Conservation (phyloP, 2,113 vertebrate species). For the Bungarus multicinctus region DNA sequence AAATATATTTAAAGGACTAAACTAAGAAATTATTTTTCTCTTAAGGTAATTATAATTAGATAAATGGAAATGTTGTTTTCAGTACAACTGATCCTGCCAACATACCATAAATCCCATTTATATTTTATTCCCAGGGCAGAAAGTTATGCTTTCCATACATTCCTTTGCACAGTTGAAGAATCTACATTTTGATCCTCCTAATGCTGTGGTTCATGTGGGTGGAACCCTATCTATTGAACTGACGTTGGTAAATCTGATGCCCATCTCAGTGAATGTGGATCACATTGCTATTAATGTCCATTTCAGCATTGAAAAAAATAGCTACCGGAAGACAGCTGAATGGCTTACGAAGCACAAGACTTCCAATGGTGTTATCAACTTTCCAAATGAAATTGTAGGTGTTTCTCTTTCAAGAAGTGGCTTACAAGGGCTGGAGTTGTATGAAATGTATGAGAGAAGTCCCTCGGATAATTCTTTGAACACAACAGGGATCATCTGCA, state of each 20-base stretch:
- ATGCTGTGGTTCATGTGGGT: constrained; percentile 86
- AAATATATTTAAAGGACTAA: neutral
- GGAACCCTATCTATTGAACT: constrained; percentile 83
- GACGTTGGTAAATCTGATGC: constrained; percentile 85
- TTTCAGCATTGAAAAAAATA: constrained; percentile 85
- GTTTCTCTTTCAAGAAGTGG: constrained; percentile 41
- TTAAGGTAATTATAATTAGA: neutral
- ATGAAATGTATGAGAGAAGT: constrained; percentile 86
- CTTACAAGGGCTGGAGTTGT: constrained; percentile 77
- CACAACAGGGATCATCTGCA: constrained; percentile 88
- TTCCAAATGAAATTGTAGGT: constrained; percentile 57
- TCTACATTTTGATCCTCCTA: constrained; percentile 82
- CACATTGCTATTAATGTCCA: constrained; percentile 83
- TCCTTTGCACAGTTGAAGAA: constrained; percentile 84
- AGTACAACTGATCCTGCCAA: neutral
- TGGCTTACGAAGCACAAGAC: constrained; percentile 77
- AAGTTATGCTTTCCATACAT: constrained; percentile 80
- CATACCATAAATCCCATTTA: neutral
- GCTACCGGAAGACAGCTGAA: constrained; percentile 77
- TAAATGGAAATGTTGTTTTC: neutral
- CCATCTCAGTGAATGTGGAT: constrained; percentile 80
- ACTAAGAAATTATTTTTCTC: neutral
- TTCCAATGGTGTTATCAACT: constrained; percentile 75
- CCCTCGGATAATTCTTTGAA: constrained; percentile 84
- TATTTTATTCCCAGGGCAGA: constrained; percentile 68